These are phyloP conservation scores for Microcebus jonahi DNA, from an alignment of 2,113 vertebrate species.

Conservation along the genomic window DNA sequence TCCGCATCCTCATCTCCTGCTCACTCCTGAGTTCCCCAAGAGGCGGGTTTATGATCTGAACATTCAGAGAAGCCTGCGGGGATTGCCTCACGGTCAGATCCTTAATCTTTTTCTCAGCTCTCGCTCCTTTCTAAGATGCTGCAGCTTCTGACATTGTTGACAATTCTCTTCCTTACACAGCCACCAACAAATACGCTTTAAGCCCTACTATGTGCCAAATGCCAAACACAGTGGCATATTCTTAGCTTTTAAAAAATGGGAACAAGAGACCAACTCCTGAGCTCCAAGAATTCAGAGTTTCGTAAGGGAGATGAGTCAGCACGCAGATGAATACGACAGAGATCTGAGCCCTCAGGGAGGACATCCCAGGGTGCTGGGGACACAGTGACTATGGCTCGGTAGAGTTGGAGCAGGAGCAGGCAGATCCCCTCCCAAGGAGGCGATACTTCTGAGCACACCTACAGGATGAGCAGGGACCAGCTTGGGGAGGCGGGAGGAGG, in stretches of 20 bases:
- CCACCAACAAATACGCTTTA: neutral
- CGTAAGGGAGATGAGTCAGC: no score
- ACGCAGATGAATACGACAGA: no score
- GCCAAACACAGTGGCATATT: neutral
- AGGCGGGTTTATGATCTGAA: neutral
- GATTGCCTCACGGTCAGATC: neutral
- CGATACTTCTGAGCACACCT: rapidly evolving
- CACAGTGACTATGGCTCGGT: rapidly evolving
- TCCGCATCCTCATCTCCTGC: neutral
- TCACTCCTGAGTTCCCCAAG: neutral
- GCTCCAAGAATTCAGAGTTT: neutral
- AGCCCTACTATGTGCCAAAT: neutral
- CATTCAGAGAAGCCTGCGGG: neutral
- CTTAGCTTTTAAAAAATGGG: neutral
- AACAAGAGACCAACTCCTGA: neutral
- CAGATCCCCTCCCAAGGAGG: neutral
- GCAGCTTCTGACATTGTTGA: neutral
- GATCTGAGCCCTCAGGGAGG: neutral
- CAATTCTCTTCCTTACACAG: neutral
- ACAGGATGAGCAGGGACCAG: rapidly evolving
- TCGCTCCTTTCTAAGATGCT: neutral
- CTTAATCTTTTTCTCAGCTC: neutral
- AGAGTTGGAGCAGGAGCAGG: neutral
- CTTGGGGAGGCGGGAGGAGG: rapidly evolving
- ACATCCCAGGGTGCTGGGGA: neutral